These are phyloP conservation scores for Cantharis flavilabris DNA, from an alignment of 2,888 invertebrate genomes.

Conservation along the genomic window DNA sequence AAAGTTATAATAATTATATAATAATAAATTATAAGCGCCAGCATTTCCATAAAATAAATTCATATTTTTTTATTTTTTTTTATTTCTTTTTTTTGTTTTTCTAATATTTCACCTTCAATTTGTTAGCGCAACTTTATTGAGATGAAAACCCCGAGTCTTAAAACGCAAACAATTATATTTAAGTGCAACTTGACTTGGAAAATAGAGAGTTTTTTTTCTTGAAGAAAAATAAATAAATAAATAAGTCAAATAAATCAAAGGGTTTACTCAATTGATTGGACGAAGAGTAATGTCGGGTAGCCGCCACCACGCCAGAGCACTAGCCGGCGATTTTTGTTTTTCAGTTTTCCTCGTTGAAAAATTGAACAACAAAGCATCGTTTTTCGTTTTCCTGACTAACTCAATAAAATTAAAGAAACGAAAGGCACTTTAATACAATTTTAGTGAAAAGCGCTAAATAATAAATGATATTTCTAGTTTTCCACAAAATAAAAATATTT, in stretches of 20 bases:
- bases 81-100: background rate
- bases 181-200: background rate
- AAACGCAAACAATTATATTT: background rate
- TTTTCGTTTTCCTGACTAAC: background rate
- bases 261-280: conserved; percentile 4
- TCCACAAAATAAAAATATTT: background rate
- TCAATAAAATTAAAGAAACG: background rate
- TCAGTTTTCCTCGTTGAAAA: background rate
- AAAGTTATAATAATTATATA: background rate
- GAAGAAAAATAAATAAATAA: conserved; percentile 2
- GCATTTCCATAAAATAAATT: background rate
- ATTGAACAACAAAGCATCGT: background rate
- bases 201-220: background rate
- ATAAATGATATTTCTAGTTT: background rate
- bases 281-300: background rate
- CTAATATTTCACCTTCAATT: background rate
- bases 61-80: background rate
- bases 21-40: background rate
- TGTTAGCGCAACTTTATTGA: background rate
- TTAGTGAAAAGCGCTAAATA: background rate
- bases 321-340: background rate
- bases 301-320: background rate
- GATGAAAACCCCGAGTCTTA: background rate
- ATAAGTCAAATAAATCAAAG: conserved; percentile 5
- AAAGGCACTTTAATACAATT: background rate